Base-by-base conservation (phyloP, 2,888 invertebrate species). In the Aradus depressus region DNA sequence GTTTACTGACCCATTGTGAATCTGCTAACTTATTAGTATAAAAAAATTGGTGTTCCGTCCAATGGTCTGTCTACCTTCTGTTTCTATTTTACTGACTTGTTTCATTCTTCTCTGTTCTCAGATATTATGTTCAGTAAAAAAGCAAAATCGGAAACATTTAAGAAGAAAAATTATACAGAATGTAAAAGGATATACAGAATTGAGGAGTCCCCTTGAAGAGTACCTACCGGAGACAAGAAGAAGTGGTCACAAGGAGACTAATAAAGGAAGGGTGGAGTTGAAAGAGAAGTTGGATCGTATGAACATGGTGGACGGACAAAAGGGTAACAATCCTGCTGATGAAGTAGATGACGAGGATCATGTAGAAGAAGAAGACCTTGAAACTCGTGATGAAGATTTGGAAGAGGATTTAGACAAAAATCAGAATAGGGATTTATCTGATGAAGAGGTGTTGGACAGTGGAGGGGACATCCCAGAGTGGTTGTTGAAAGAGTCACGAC, bases 401-500 rank as follows among this genome's bases (percentile, higher is more conserved):
- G 63, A 62, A 49, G 62, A 60, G 21, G 58, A 61, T 28, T 62
- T 64, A 28, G 61, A 62, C 44, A 61, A 60, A 37, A 38, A 38
- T 35, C 23, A 28, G 19, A 28, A 12, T 2, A 34, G 22, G 37
- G 22, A 10, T 5, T 18, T 10, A 2, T 6, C 14, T 34, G 18
- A 19, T n/a, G n/a, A n/a, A n/a, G n/a, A n/a, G n/a, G n/a, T n/a
- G n/a, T n/a, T n/a, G n/a, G n/a, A n/a, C n/a, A n/a, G n/a, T n/a
- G n/a, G n/a, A n/a, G n/a, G n/a, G n/a, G 38, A 12, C 42, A 66
- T 73, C 52, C 80, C 83, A 0, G 63, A 68, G 4, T 84, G 84
- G 82, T 79, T 87, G 63, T 64, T 76, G 2, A 68, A 76, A 28
- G 74, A 76, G 53, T 77, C 81, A 52, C 72, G 76, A 35, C 67